Evolutionary conservation across 2,888 invertebrate species (phyloP).

Genomic region (Drosophila parthenogenetica): DNA sequence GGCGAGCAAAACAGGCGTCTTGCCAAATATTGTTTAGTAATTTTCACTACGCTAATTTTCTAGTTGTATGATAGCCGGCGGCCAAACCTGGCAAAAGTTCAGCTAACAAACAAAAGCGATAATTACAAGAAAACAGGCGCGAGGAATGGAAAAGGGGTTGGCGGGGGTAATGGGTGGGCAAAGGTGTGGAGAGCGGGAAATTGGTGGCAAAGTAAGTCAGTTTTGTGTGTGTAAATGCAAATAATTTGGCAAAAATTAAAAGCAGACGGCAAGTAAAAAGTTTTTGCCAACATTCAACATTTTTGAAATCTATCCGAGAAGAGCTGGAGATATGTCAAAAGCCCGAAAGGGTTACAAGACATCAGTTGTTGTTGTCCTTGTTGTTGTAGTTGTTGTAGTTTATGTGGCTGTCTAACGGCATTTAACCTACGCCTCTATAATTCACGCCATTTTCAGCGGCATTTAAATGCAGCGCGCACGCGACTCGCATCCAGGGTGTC

Average conservation of each 20-base stretch:
- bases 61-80: constrained; percentile 75
- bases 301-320: constrained; percentile 54
- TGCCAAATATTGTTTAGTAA: constrained; percentile 79
- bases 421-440: constrained; percentile 84
- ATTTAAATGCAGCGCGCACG: constrained; percentile 78
- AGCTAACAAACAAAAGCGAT: constrained; percentile 80
- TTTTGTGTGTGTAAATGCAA: constrained; percentile 65
- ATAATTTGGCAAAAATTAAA: constrained; percentile 76
- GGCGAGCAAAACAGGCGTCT: constrained; percentile 25
- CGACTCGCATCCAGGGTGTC: constrained; percentile 49
- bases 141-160: too few species aligned
- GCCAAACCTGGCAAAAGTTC: constrained; percentile 76
- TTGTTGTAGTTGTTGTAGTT: constrained; percentile 58
- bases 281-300: constrained; percentile 53
- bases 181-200: constrained; percentile 10
- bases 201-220: constrained; percentile 54
- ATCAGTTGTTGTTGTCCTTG: background rate
- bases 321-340: constrained; percentile 47
- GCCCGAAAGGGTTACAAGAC: constrained; percentile 69
- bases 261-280: constrained; percentile 70
- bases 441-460: constrained; percentile 80
- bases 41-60: constrained; percentile 79
- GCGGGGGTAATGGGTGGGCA: background rate
- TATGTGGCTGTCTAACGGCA: constrained; percentile 81
- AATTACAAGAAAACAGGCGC: constrained; percentile 78